These are phyloP conservation scores for Chymomyza caudatula DNA, from an alignment of 2,888 invertebrate genomes.

Conservation along the genomic window DNA sequence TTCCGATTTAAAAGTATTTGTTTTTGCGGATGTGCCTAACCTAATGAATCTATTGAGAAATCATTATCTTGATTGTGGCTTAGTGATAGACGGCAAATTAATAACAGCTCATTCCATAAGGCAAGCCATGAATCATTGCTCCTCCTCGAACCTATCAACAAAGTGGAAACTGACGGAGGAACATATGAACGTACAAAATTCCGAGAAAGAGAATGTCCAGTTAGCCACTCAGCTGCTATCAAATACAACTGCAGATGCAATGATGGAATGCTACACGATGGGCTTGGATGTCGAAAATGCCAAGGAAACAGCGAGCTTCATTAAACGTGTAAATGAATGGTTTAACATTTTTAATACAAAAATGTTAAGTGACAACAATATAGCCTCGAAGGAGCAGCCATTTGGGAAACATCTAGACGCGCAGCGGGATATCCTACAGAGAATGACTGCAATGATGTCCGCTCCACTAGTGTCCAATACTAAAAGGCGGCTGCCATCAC, in stretches of 20 bases:
- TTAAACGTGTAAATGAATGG: constrained; percentile 41
- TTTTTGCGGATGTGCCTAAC: constrained; percentile 22
- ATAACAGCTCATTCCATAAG: constrained; percentile 1
- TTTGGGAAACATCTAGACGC: not conserved
- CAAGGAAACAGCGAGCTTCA: constrained; percentile 32
- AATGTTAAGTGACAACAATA: not conserved
- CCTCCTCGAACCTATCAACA: constrained; percentile 6
- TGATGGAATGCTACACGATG: constrained; percentile 11
- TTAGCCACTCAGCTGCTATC: constrained; percentile 20
- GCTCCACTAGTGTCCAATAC: not conserved
- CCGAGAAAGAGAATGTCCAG: constrained; percentile 16
- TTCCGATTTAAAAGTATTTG: constrained; percentile 19
- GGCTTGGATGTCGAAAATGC: constrained; percentile 24
- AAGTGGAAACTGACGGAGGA: constrained; percentile 14
- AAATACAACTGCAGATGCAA: constrained; percentile 18
- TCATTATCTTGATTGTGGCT: constrained; percentile 34
- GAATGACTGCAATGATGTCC: not conserved
- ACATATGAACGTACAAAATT: constrained; percentile 1
- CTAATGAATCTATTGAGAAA: constrained; percentile 38
- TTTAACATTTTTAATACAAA: constrained; percentile 15
- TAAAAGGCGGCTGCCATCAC: no score
- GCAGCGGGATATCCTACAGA: not conserved
- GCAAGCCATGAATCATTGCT: constrained; percentile 6
- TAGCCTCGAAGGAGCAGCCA: not conserved
- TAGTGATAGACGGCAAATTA: constrained; percentile 16